Percentiles rank a stretch among this genome's conserved stretches.
phyloP scores from a whole-genome alignment of 2,797 vertebrate species.

The Columba guinea region DNA sequence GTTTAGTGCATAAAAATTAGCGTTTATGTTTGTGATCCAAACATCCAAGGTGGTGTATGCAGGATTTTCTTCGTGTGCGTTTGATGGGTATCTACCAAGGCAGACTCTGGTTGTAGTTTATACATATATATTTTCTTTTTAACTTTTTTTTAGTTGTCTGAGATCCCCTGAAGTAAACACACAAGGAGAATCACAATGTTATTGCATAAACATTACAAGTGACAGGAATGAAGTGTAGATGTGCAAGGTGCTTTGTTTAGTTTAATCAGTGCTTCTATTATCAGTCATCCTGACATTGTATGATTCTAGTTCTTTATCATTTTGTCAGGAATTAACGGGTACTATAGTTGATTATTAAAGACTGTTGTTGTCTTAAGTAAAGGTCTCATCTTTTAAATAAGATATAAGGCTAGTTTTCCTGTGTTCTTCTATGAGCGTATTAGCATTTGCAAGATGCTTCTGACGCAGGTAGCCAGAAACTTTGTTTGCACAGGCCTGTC shows the following conservation, averaged over 20 bases:
- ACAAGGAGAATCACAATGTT: background rate
- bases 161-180: background rate
- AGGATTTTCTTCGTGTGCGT: background rate
- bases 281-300: background rate
- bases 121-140: background rate
- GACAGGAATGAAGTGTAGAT: background rate
- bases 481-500: background rate
- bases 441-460: background rate
- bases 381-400: background rate
- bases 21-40: background rate
- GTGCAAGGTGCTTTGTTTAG: background rate
- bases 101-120: background rate
- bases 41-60: background rate
- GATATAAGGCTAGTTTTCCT: background rate
- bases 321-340: conserved; percentile 18
- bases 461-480: background rate
- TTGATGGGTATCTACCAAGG: background rate
- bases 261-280: background rate
- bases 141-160: accelerated
- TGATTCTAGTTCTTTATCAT: background rate
- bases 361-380: background rate
- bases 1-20: background rate
- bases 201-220: background rate
- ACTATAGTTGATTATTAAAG: background rate
- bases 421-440: background rate